Evolutionary conservation across 2,113 vertebrate genomes (phyloP).

Genomic region (Cepphus grylle): DNA sequence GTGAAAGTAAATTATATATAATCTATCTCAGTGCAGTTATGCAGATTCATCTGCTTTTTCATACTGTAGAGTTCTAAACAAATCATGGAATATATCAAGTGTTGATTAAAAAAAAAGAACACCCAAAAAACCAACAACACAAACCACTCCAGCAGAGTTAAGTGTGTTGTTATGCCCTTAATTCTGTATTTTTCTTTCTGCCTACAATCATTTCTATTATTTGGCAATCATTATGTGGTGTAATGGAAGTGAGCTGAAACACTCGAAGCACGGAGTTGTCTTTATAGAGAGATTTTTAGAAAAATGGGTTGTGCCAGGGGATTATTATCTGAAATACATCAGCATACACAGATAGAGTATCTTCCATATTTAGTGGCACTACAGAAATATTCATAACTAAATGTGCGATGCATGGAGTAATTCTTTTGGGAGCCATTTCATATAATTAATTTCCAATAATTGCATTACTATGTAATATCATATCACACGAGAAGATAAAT

Average conservation of each 20-base stretch:
- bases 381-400: conserved; percentile 18
- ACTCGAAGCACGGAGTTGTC: neutral
- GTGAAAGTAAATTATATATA: neutral
- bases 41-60: neutral
- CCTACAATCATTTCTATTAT: conserved; percentile 25
- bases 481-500: neutral
- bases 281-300: conserved; percentile 12
- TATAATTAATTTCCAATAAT: conserved; percentile 41
- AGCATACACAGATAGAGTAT: neutral
- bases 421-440: neutral
- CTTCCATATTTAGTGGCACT: neutral
- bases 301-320: conserved; percentile 8
- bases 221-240: conserved; percentile 8
- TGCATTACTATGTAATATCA: neutral
- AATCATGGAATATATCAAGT: neutral
- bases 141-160: conserved; percentile 6
- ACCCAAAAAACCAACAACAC: neutral
- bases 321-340: conserved; percentile 6
- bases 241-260: conserved; percentile 1
- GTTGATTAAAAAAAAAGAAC: neutral
- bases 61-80: neutral
- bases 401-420: neutral
- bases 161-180: conserved; percentile 33
- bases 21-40: neutral
- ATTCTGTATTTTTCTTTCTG: conserved; percentile 26